Conservation (phyloP, 2,113 vertebrate species). For the Alaudala cheleensis region DNA sequence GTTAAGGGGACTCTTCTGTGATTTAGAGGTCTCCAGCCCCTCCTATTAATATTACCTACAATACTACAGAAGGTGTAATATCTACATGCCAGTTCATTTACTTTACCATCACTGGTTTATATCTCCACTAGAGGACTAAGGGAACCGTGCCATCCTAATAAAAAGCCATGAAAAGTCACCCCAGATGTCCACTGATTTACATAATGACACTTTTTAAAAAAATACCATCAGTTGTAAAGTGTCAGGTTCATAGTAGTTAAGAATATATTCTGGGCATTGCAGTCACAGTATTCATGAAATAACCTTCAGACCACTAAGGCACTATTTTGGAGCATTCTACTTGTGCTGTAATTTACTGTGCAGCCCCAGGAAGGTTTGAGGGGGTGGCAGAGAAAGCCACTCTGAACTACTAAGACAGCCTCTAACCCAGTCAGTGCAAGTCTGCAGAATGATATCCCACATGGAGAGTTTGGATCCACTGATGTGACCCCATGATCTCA, state of each 20-base stretch:
- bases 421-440: rapidly evolving
- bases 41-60: not conserved
- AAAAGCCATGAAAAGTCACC: not conserved
- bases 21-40: not conserved
- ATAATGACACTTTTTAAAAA: not conserved
- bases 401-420: not conserved
- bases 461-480: not conserved
- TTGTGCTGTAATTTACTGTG: not conserved
- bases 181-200: not conserved
- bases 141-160: not conserved
- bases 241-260: not conserved
- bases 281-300: not conserved
- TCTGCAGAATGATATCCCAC: rapidly evolving
- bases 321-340: not conserved
- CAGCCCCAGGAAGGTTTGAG: not conserved
- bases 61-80: not conserved
- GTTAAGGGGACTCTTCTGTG: not conserved
- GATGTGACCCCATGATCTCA: not conserved
- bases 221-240: not conserved
- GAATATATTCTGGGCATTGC: not conserved
- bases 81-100: not conserved
- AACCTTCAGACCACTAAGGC: not conserved
- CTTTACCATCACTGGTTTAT: not conserved
- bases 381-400: not conserved
- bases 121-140: not conserved